Evolutionary conservation across 2,888 invertebrate genomes (phyloP), one percentile per base, ranked within the genome.

Genomic region (Muscina levida): DNA sequence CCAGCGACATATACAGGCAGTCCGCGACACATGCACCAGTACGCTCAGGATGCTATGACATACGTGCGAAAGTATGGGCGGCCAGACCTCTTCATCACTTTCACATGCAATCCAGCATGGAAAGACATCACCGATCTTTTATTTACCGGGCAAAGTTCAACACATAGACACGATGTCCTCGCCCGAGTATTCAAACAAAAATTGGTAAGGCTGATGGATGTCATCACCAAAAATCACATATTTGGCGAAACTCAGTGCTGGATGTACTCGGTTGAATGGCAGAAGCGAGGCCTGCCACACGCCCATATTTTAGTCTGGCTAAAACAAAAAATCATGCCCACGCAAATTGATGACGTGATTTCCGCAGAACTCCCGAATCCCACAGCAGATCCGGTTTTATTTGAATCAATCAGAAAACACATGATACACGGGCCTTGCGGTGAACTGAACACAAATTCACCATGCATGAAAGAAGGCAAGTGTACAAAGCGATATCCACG

Each of bases 111-210:
- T 51, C 75, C 82, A 39, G 24, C 62, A 15, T 82, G 80, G 80
- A 68, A 19, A 24, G 82, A 83, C 62, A 82, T 84, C 19, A 57
- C 44, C 51, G 19, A 76, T 1, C 37, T 17, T 3, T 72, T 84
- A 65, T 67, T 82, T 2, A 31, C 79, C 46, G 83, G 83, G 22
- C 84, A 88, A 84, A 79, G 79, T 75, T 77, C 86, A 5, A 77
- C 81, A 46, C 84, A 90, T 85, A 82, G 90, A 51, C 77, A 77
- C 67, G 79, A 79, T 24, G 73, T 82, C 8, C 5, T 11, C 0
- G 39, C 70, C 17, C 6, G 56, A 56, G 56, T 56, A 2, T 70
- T 53, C 56, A 24, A 70, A 31, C 53, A 37, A 37, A 70, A 70
- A 31, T 37, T 70, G 56, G 31, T 1, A 37, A n/a, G 13, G 53